phyloP scores from a whole-genome alignment of 2,888 invertebrate genomes.

The Protonemura montana region DNA sequence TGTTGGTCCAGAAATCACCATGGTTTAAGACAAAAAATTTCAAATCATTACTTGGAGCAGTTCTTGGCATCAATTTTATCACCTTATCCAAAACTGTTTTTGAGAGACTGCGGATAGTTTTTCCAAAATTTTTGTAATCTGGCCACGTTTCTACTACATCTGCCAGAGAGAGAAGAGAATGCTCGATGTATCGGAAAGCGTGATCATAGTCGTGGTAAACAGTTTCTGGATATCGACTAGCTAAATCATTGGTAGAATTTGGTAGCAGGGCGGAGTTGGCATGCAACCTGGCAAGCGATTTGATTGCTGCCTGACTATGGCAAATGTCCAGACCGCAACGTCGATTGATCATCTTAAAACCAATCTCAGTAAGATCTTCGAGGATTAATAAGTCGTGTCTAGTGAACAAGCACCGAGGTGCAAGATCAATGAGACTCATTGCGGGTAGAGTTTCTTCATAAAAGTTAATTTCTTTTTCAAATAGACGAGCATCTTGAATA shows the following conservation, averaged over 20 bases:
- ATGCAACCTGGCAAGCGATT: constrained; percentile 54
- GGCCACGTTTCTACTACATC: constrained; percentile 36
- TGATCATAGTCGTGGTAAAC: constrained; percentile 41
- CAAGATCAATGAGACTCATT: constrained; percentile 26
- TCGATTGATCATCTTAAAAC: constrained; percentile 52
- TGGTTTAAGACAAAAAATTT: constrained; percentile 42
- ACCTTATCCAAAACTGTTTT: constrained; percentile 32
- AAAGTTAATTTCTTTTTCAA: constrained; percentile 42
- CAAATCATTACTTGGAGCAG: background rate
- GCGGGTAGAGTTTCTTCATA: constrained; percentile 33
- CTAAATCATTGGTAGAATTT: constrained; percentile 49
- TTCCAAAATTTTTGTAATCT: constrained; percentile 19
- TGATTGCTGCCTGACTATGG: constrained; percentile 52
- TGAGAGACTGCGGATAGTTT: constrained; percentile 20
- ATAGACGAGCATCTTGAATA: constrained; percentile 40
- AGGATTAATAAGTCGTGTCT: constrained; percentile 45
- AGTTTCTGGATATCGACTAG: constrained; percentile 49
- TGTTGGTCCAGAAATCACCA: constrained; percentile 45
- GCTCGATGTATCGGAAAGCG: constrained; percentile 36
- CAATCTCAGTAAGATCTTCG: constrained; percentile 52
- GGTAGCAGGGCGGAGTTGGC: constrained; percentile 52
- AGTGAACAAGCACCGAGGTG: constrained; percentile 38
- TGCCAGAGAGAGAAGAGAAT: constrained; percentile 38
- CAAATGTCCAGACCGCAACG: constrained; percentile 52
- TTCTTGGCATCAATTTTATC: constrained; percentile 22